Conservation (phyloP, 2,113 vertebrate genomes). For the Gadus macrocephalus region DNA sequence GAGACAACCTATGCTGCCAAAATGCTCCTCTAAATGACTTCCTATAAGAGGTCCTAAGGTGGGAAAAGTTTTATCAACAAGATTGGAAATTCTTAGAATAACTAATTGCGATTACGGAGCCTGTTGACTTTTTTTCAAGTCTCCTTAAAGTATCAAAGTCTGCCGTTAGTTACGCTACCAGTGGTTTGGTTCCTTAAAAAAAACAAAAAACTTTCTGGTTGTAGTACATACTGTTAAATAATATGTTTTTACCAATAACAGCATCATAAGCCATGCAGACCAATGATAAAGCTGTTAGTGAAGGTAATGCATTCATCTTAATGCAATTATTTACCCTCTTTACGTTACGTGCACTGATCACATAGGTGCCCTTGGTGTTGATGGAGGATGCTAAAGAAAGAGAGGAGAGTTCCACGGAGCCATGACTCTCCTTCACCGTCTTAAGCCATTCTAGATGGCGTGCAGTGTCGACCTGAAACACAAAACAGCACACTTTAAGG, state of each 20-base stretch:
- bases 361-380: constrained; percentile 84
- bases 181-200: too few species aligned
- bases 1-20: too few species aligned
- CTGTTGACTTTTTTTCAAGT: too few species aligned
- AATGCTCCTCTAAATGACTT: too few species aligned
- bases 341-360: constrained; percentile 70
- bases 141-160: too few species aligned
- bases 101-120: not conserved
- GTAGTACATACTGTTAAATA: too few species aligned
- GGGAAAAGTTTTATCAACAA: not conserved
- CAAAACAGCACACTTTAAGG: not conserved
- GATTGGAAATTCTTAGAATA: not conserved
- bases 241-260: not conserved
- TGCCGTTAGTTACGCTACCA: too few species aligned
- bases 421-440: constrained; percentile 93
- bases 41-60: too few species aligned
- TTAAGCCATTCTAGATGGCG: constrained; percentile 90
- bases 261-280: too few species aligned
- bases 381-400: constrained; percentile 88
- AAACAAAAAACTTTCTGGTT: too few species aligned
- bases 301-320: too few species aligned
- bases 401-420: constrained; percentile 91
- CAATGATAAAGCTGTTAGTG: too few species aligned
- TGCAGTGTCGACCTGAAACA: constrained; percentile 81
- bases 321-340: constrained; percentile 57